Base-by-base conservation (phyloP, 2,888 invertebrate species). In the Epinotia nisella region DNA sequence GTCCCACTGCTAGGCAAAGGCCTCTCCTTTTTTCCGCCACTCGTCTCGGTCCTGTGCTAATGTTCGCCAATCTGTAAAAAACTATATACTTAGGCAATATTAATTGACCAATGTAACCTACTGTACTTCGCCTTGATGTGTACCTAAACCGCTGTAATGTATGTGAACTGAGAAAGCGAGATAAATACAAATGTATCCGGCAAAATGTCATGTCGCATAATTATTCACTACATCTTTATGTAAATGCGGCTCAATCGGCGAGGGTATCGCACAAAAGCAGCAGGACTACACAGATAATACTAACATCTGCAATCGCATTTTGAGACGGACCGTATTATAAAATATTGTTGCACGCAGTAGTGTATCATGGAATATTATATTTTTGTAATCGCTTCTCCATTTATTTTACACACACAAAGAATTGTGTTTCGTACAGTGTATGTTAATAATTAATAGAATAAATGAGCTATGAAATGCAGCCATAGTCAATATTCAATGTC, bases 291-390 rank as follows among this genome's bases (percentile, higher is more conserved):
- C 55, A 21, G 35, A 68, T 73, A 75, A 68, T 55, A 66, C 60
- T 60, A 56, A 67, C 49, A 55, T 72, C 61, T 72, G 55, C 60
- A 66, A 59, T 35, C 49, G 19, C 19, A 55, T 61, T 67, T 49
- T 49, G 19, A 65, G 35, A 29, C n/a, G 29, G 29, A 53, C 60
- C 7, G 19, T n/a, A n/a, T 41, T 17, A 19, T 60, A 41, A 66
- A 60, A 15, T 29, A 11, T 15, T 1, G n/a, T 9, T n/a, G 0
- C 17, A 45, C 17, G 11, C 80, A 80, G 82, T 79, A 75, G 67
- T 78, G 77, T 76, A 78, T 19, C 19, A 21, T 17, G 3, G 19
- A 11, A 17, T 35, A 41, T 1, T 10, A 41, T 13, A 0, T 41
- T 41, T 41, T 41, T 41, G 21, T 24, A 24, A 24, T 24, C 21